Evolutionary conservation across 1,140 invertebrate species (phyloP), one percentile per base, ranked within the genome.

Genomic region (Euwallacea similis): DNA sequence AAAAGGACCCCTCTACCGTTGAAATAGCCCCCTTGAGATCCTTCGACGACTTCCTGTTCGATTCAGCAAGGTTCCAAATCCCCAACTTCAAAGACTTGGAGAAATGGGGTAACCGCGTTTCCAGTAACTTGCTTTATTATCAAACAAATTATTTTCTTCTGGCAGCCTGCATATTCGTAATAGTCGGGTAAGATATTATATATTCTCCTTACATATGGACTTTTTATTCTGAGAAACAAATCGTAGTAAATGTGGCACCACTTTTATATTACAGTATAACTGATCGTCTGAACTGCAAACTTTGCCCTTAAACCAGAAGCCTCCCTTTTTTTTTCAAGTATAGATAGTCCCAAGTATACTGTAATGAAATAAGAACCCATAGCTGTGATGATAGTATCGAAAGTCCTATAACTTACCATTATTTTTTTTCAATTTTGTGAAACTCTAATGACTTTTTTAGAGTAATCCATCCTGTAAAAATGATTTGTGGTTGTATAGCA

Each of bases 121-220:
- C 91, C 4, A 90, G 89, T 76, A 95, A 96, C 84, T 82, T 96
- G 15, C 81, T 95, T 0, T 96, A 95, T 81, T 96, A 94, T 78
- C 93, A 95, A 82, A 93, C 91, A 11, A 95, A 95, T 81, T 95
- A 95, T 78, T 90, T 94, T 75, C 79, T 93, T 41, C 82, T 89
- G 75, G 84, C 89, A 13, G 70, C 91, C 8, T 72, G 88, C 6
- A 88, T 93, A 42, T 92, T 94, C 79, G 75, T 89, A 1, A 73
- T 92, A 15, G 88, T 94, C 72, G 89, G 90, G 87, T 90, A 83
- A 86, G 86, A 81, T 11, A 63, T 44, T 42, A 65, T 54, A 56
- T 68, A 15, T 50, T 67, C 47, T 47, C 13, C 41, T 11, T 16
- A 43, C 62, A 10, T 42, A 66, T 67, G 42, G 41, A 42, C 43